Percentiles rank a stretch among this genome's conserved stretches.
Evolutionary conservation across 2,113 vertebrate genomes (phyloP).

Genomic region (Balaenoptera acutorostrata): DNA sequence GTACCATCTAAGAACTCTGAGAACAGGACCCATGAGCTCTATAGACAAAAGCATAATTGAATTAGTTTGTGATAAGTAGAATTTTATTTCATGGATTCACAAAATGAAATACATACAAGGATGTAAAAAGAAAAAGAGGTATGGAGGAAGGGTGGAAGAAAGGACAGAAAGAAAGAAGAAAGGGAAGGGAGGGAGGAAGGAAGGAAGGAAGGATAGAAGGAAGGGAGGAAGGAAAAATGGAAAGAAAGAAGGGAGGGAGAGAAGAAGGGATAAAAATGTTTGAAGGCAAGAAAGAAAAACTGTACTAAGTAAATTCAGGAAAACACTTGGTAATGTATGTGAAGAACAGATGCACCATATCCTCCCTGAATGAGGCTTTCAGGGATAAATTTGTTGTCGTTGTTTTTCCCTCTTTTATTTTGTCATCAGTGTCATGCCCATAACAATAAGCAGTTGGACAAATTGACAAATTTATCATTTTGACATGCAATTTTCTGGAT

Average conservation of each 20-base stretch:
- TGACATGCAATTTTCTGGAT: constrained; percentile 77
- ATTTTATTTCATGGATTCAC: neutral
- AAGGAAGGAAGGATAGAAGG: neutral
- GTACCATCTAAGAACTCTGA: neutral
- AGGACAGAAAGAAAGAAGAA: neutral
- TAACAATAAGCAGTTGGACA: constrained; percentile 73
- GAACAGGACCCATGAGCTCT: neutral
- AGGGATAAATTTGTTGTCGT: constrained; percentile 3
- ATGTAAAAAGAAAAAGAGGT: neutral
- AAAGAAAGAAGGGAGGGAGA: neutral
- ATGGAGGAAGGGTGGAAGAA: neutral
- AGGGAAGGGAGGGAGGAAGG: fast-evolving
- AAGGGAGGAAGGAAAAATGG: neutral
- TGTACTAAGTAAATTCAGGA: neutral
- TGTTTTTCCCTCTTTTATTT: constrained; percentile 49
- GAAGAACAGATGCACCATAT: constrained; percentile 34
- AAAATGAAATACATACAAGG: neutral
- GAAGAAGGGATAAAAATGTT: neutral
- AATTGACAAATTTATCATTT: constrained; percentile 80
- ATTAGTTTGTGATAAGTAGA: neutral
- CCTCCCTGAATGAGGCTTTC: constrained; percentile 37
- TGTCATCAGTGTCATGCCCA: constrained; percentile 60
- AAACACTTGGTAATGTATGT: constrained; percentile 46
- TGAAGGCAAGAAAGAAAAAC: neutral
- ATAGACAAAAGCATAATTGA: neutral